Conservation (phyloP, 2,888 invertebrate genomes). For the Mellilla xanthometata region DNA sequence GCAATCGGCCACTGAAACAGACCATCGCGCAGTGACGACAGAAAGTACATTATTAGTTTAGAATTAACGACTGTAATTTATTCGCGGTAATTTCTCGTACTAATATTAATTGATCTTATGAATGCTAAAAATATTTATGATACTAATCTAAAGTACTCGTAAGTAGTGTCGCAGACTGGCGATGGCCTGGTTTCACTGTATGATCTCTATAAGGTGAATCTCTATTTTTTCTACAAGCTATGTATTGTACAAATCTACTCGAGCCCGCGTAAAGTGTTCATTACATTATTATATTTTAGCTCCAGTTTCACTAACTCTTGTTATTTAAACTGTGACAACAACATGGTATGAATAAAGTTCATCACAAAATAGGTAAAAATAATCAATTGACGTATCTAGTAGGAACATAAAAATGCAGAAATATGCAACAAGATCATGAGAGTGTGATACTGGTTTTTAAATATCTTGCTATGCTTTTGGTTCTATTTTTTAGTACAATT, state of each 20-base stretch:
- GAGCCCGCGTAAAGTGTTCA: constrained; percentile 74
- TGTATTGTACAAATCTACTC: constrained; percentile 72
- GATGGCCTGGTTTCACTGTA: constrained; percentile 79
- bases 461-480: constrained; percentile 17
- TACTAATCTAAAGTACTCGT: constrained; percentile 12
- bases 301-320: constrained; percentile 11
- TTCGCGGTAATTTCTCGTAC: constrained; percentile 16
- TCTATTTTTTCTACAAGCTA: constrained; percentile 82
- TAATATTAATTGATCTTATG: constrained; percentile 21
- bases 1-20: constrained; percentile 77
- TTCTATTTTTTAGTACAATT: constrained; percentile 29
- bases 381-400: no score
- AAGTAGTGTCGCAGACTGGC: constrained; percentile 41
- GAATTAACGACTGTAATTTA: constrained; percentile 21
- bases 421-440: no score
- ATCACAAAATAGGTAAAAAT: no score
- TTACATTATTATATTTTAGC: constrained; percentile 18
- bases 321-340: constrained; percentile 25
- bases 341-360: no score
- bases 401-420: no score
- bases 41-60: constrained; percentile 18
- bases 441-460: constrained; percentile 8
- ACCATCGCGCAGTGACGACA: constrained; percentile 62
- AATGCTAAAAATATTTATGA: constrained; percentile 18
- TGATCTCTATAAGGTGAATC: constrained; percentile 78